A percentile compares a stretch with the other conserved stretches of the same genome.
Evolutionary conservation across 2,888 invertebrate species (phyloP).

Genomic region (Mesochorus sp.): DNA sequence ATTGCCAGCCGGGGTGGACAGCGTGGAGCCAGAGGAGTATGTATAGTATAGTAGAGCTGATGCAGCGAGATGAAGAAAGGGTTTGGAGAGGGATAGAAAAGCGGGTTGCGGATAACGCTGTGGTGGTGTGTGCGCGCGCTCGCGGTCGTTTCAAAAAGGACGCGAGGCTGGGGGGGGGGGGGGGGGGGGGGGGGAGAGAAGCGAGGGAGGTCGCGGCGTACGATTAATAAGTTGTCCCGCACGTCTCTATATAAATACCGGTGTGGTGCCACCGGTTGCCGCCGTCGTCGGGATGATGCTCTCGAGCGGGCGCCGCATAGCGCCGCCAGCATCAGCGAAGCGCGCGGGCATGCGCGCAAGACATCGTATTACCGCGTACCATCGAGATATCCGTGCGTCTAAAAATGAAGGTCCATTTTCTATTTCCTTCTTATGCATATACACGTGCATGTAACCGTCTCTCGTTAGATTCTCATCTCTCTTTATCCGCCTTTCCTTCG

Average conservation of each 20-base stretch:
- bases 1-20: slow-evolving; percentile 16
- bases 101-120: slow-evolving; percentile 31
- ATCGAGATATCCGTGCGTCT: background rate
- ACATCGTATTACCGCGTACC: slow-evolving; percentile 2
- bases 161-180: background rate
- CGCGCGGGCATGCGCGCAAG: slow-evolving; percentile 24
- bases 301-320: slow-evolving; percentile 11
- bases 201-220: slow-evolving; percentile 26
- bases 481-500: background rate
- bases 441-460: background rate
- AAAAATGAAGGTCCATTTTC: background rate
- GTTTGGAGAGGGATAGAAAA: slow-evolving; percentile 20
- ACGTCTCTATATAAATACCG: slow-evolving; percentile 61
- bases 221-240: slow-evolving; percentile 63
- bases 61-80: background rate
- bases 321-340: background rate
- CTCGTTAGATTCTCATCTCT: slow-evolving; percentile 1
- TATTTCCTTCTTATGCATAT: background rate
- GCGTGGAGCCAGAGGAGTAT: background rate
- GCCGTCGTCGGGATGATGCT: slow-evolving; percentile 19
- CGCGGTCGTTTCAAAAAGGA: slow-evolving; percentile 1
- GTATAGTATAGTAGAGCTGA: background rate
- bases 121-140: slow-evolving; percentile 29
- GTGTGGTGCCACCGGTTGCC: slow-evolving; percentile 63
- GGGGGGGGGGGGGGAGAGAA: background rate